These are phyloP conservation scores for Gibbula magus DNA, from an alignment of 2,888 invertebrate genomes.

Conservation along the genomic window DNA sequence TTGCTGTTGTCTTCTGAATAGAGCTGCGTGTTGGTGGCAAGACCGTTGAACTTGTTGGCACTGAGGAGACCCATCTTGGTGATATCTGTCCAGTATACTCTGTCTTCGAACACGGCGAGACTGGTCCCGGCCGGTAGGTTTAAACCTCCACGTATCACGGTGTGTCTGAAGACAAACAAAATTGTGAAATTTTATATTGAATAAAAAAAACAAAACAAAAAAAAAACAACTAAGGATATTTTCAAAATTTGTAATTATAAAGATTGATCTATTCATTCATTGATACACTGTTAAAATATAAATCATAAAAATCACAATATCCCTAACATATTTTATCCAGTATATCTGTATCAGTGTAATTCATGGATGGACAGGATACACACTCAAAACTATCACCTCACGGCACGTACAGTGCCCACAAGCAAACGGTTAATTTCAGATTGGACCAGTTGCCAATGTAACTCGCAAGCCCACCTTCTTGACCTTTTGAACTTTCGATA, in stretches of 20 bases:
- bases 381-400: no score
- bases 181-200: neutral
- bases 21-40: slow-evolving; percentile 19
- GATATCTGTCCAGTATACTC: slow-evolving; percentile 96
- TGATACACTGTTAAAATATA: no score
- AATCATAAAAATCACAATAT: no score
- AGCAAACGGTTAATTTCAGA: no score
- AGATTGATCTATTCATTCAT: neutral
- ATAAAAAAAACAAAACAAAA: neutral
- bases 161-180: slow-evolving; percentile 51
- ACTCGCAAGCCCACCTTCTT: no score
- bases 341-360: no score
- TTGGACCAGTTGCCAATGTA: no score
- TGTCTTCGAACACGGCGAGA: slow-evolving; percentile 95
- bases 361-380: no score
- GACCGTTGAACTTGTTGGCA: slow-evolving; percentile 54
- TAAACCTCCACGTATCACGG: slow-evolving; percentile 62
- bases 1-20: slow-evolving; percentile 29
- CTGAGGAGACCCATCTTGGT: slow-evolving; percentile 66
- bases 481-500: no score
- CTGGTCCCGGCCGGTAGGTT: slow-evolving; percentile 64
- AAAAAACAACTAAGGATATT: neutral
- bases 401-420: no score
- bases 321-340: no score
- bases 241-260: neutral